These are phyloP conservation scores for Sardina pilchardus DNA, from an alignment of 2,113 vertebrate genomes.

Conservation along the genomic window DNA sequence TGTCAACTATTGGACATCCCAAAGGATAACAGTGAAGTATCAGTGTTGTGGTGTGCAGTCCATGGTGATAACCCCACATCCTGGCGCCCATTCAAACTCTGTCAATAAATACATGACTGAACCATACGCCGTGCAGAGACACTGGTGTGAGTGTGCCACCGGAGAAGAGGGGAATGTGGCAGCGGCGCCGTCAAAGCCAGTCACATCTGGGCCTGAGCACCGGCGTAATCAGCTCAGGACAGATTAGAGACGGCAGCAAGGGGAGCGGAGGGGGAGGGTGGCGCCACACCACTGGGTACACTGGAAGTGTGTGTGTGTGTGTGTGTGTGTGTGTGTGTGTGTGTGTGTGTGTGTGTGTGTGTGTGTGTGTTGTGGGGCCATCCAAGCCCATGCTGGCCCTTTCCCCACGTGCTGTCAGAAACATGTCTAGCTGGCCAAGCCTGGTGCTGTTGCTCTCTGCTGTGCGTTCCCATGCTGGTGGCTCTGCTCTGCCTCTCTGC, in stretches of 20 bases:
- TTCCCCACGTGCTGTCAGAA: neutral
- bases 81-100: neutral
- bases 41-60: neutral
- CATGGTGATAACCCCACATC: neutral
- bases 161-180: constrained; percentile 18
- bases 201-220: constrained; percentile 32
- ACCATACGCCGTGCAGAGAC: constrained; percentile 2
- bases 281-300: neutral
- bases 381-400: neutral
- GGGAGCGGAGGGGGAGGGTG: constrained; percentile 2
- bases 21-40: neutral
- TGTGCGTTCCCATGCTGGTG: neutral
- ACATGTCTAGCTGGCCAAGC: neutral
- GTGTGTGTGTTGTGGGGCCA: neutral
- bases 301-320: neutral
- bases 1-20: neutral
- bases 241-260: constrained; percentile 37
- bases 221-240: constrained; percentile 37
- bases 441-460: neutral
- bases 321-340: neutral
- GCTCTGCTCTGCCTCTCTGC: neutral
- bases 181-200: constrained; percentile 11
- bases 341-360: neutral
- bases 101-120: neutral
- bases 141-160: constrained; percentile 3